Evolutionary conservation across 2,113 vertebrate genomes (phyloP).

Genomic region (Alaudala cheleensis): DNA sequence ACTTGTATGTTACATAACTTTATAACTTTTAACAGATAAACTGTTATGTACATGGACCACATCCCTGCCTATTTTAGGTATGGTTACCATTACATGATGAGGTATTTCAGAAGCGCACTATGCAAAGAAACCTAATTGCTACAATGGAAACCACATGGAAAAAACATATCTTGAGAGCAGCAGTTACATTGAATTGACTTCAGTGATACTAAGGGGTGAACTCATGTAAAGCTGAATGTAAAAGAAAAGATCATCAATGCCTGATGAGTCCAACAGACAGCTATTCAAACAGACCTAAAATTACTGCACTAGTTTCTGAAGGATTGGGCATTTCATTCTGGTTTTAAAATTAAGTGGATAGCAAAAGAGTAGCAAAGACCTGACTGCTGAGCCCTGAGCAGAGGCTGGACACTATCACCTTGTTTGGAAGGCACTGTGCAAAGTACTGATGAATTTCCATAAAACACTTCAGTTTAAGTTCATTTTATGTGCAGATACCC

Average conservation of each 20-base stretch:
- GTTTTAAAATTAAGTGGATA: background rate
- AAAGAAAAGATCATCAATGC: background rate
- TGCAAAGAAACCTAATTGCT: background rate
- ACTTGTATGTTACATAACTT: background rate
- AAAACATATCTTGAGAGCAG: background rate
- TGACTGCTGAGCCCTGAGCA: background rate
- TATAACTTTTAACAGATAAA: background rate
- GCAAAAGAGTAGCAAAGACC: background rate
- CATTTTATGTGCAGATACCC: background rate
- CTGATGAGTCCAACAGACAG: background rate
- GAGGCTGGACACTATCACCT: accelerated
- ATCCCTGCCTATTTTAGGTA: background rate
- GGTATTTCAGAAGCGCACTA: background rate
- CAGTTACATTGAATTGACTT: background rate
- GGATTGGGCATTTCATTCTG: background rate
- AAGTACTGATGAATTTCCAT: background rate
- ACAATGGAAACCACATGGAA: background rate
- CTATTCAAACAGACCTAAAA: background rate
- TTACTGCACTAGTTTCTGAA: background rate
- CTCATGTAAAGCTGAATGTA: background rate
- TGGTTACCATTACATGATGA: background rate
- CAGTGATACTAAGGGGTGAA: background rate
- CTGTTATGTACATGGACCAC: background rate
- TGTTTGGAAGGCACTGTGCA: background rate
- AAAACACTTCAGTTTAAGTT: background rate